Percentiles rank a stretch among this genome's conserved stretches.
These are phyloP conservation scores for Radopholus similis DNA, from an alignment of 1,140 invertebrate species.

Conservation along the genomic window DNA sequence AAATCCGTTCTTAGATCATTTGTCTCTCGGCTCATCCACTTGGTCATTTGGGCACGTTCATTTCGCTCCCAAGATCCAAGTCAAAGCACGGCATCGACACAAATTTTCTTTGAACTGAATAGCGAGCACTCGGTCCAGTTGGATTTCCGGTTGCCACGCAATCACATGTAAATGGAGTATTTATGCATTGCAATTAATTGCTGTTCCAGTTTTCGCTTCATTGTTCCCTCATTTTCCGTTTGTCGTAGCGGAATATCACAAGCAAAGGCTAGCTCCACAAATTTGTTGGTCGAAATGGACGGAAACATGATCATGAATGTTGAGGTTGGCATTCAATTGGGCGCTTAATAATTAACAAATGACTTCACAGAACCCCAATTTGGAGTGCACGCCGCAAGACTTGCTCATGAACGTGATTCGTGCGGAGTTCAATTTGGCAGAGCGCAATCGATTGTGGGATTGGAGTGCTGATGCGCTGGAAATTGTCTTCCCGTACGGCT, in stretches of 20 bases:
- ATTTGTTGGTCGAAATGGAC: constrained; percentile 47
- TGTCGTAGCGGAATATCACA: constrained; percentile 9
- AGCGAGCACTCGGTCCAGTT: constrained; percentile 39
- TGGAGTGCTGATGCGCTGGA: constrained; percentile 71
- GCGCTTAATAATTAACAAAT: neutral
- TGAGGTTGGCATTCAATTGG: constrained; percentile 25
- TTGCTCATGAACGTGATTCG: constrained; percentile 42
- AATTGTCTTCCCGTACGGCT: constrained; percentile 82
- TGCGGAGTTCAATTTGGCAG: constrained; percentile 34
- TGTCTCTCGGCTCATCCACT: neutral
- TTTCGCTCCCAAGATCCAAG: neutral
- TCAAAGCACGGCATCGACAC: neutral
- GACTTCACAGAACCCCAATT: constrained; percentile 26
- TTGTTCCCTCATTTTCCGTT: constrained; percentile 45
- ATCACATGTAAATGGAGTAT: constrained; percentile 36
- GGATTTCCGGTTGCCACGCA: constrained; percentile 36
- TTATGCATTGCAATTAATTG: constrained; percentile 9
- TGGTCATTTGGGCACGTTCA: constrained; percentile 1
- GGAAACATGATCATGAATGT: constrained; percentile 41
- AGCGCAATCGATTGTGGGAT: constrained; percentile 59
- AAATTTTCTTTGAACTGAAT: constrained; percentile 5
- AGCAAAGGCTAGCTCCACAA: constrained; percentile 28
- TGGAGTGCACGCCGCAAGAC: constrained; percentile 20
- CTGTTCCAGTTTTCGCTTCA: constrained; percentile 41
- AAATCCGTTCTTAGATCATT: constrained; percentile 7